A percentile compares a stretch with the other conserved stretches of the same genome.
Evolutionary conservation across 2,113 vertebrate genomes (phyloP).

Genomic region (Callocephalon fimbriatum): DNA sequence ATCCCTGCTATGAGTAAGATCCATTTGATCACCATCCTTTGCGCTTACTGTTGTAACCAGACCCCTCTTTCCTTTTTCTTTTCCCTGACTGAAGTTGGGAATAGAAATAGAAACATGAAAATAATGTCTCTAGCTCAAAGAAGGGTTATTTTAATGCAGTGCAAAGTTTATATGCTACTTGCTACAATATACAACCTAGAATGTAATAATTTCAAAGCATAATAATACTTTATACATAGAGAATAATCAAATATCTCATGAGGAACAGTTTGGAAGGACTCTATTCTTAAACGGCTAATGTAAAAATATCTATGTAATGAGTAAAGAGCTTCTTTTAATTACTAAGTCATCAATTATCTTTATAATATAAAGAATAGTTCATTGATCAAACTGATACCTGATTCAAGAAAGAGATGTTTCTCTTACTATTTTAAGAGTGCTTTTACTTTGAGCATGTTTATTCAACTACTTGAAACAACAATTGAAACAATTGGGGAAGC

Average conservation of each 20-base stretch:
- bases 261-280: neutral
- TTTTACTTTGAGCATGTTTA: neutral
- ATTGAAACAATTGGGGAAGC: neutral
- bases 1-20: neutral
- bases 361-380: neutral
- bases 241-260: neutral
- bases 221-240: neutral
- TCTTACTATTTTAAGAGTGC: neutral
- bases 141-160: neutral
- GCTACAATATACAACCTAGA: neutral
- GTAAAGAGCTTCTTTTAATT: slow-evolving; percentile 16
- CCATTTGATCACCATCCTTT: neutral
- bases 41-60: neutral
- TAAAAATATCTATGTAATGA: neutral
- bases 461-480: neutral
- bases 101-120: neutral
- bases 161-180: neutral
- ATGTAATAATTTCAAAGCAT: neutral
- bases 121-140: neutral
- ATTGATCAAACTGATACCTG: neutral
- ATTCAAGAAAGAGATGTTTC: neutral
- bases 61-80: neutral
- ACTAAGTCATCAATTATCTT: neutral
- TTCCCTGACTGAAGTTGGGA: neutral
- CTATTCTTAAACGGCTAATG: neutral